Conservation (phyloP, 2,888 invertebrate genomes). For the Actias luna region DNA sequence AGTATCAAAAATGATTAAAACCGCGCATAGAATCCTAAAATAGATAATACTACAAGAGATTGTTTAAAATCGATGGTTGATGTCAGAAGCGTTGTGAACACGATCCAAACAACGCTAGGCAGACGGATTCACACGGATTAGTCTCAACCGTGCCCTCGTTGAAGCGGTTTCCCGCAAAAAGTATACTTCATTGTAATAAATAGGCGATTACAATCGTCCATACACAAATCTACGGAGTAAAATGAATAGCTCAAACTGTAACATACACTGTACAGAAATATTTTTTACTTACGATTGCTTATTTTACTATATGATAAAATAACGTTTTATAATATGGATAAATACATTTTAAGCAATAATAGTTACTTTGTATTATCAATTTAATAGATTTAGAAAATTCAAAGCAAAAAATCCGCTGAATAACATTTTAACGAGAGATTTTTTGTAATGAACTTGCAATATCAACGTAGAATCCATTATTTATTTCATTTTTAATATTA, state of each 20-base stretch:
- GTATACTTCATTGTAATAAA: conserved; percentile 6
- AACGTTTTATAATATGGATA: conserved; percentile 2
- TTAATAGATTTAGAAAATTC: conserved; percentile 4
- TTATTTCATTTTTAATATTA: too few species aligned
- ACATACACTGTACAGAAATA: conserved; percentile 5
- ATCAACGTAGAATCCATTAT: too few species aligned
- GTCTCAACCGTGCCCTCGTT: conserved; percentile 17
- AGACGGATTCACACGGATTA: conserved; percentile 19
- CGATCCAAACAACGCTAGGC: conserved; percentile 20
- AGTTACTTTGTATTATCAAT: not conserved
- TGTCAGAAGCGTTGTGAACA: conserved; percentile 18
- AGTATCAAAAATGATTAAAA: not conserved
- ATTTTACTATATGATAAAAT: too few species aligned
- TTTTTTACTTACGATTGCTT: not conserved
- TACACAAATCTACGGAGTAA: conserved; percentile 6
- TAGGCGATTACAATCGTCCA: not conserved
- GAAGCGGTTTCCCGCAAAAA: not conserved
- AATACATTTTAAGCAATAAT: not conserved
- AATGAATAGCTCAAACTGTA: not conserved
- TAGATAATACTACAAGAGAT: conserved; percentile 4
- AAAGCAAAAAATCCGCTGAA: conserved; percentile 8
- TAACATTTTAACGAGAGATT: too few species aligned
- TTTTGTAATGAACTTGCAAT: too few species aligned
- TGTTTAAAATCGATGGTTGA: conserved; percentile 14
- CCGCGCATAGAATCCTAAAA: not conserved